Conservation (phyloP, 2,888 invertebrate species). For the Flabesymbios commensalis region DNA sequence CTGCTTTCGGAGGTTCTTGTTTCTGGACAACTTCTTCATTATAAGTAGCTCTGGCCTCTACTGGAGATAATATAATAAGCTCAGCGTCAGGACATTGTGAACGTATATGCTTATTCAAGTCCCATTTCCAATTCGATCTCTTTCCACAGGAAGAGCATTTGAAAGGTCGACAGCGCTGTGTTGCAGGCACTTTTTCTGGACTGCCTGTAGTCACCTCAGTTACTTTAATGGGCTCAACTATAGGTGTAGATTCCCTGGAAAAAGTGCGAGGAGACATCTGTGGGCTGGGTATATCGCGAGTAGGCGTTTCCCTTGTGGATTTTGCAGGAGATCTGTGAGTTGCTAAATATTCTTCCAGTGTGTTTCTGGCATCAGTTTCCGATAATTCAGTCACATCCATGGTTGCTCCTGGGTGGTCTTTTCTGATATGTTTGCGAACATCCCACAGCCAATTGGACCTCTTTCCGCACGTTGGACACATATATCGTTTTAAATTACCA, state of each 20-base stretch:
- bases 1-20: background rate
- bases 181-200: too few species aligned
- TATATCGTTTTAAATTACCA: constrained; percentile 53
- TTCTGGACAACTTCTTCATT: background rate
- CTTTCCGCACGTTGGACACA: constrained; percentile 56
- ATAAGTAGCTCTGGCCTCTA: constrained; percentile 10
- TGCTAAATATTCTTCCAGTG: constrained; percentile 50
- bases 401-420: constrained; percentile 42
- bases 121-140: constrained; percentile 97
- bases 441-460: constrained; percentile 60
- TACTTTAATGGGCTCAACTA: too few species aligned
- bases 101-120: constrained; percentile 89
- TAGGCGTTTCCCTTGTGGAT: too few species aligned
- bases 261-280: too few species aligned
- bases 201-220: too few species aligned
- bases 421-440: constrained; percentile 54
- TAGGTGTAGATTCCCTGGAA: too few species aligned
- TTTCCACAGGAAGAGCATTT: constrained; percentile 92
- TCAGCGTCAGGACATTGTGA: constrained; percentile 42
- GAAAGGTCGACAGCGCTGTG: constrained; percentile 69
- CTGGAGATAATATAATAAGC: constrained; percentile 8
- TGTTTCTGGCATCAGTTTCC: constrained; percentile 50
- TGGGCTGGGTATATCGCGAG: too few species aligned
- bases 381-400: constrained; percentile 46
- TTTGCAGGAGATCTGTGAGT: constrained; percentile 22